Evolutionary conservation across 1,140 invertebrate species (phyloP).

Genomic region (Conus ventricosus): DNA sequence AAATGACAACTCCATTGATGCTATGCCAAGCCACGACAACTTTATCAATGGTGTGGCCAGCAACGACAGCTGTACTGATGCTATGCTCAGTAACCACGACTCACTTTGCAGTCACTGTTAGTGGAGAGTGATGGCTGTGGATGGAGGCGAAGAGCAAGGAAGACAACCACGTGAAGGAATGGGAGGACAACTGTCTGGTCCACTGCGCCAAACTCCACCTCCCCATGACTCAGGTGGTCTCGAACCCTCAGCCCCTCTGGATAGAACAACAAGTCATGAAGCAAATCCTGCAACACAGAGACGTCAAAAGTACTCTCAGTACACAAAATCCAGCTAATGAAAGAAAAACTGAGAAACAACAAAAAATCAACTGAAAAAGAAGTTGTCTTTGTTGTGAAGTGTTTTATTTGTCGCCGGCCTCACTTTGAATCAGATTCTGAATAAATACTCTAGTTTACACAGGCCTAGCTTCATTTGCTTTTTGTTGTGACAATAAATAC

Average conservation of each 20-base stretch:
- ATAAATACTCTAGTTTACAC: too few species aligned
- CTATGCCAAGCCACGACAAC: too few species aligned
- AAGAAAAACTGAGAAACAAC: neutral
- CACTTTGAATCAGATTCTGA: too few species aligned
- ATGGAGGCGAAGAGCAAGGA: neutral
- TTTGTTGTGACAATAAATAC: too few species aligned
- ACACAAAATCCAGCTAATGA: neutral
- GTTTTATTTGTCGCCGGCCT: too few species aligned
- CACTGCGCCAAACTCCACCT: constrained; percentile 46
- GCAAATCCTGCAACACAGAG: constrained; percentile 52
- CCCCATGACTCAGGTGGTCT: constrained; percentile 71
- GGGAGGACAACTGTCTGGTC: constrained; percentile 39
- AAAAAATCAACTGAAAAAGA: neutral
- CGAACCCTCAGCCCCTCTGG: constrained; percentile 67
- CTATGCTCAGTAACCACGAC: neutral
- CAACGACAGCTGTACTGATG: too few species aligned
- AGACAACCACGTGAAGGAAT: constrained; percentile 19
- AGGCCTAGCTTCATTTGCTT: too few species aligned
- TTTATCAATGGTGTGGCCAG: too few species aligned
- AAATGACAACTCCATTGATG: too few species aligned
- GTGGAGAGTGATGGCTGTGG: neutral
- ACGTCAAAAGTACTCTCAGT: too few species aligned
- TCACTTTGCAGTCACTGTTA: neutral
- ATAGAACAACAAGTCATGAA: constrained; percentile 66
- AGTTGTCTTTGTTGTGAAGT: neutral